These are phyloP conservation scores for Drosophila nr. perissopoda DNA, from an alignment of 2,888 invertebrate genomes.

Conservation along the genomic window DNA sequence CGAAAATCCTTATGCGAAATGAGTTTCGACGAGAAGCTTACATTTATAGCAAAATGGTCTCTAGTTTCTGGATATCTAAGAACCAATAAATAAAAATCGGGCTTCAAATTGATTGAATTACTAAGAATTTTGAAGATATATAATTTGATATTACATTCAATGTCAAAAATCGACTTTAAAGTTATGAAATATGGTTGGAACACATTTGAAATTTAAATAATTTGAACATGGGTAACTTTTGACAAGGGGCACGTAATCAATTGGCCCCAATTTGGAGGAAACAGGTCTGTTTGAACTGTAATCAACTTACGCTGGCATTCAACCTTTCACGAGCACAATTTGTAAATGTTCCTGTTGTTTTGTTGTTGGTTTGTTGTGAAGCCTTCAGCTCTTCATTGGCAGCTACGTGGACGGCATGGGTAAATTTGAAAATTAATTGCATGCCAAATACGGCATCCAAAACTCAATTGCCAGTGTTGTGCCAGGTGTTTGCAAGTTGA, in stretches of 20 bases:
- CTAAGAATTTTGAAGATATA: background rate
- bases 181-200: background rate
- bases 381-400: slow-evolving; percentile 23
- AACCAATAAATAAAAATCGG: background rate
- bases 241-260: background rate
- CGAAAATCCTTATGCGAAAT: background rate
- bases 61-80: background rate
- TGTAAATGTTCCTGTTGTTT: slow-evolving; percentile 1
- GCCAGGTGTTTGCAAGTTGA: slow-evolving; percentile 3
- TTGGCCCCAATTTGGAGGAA: background rate
- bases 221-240: slow-evolving; percentile 1
- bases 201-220: background rate
- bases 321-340: slow-evolving; percentile 8
- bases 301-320: slow-evolving; percentile 18
- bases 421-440: slow-evolving; percentile 38
- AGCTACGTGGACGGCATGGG: slow-evolving; percentile 39
- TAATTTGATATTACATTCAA: background rate
- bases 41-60: accelerated
- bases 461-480: background rate
- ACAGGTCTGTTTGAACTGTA: slow-evolving; percentile 5
- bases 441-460: slow-evolving; percentile 8
- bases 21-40: background rate
- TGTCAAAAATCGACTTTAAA: slow-evolving; percentile 2
- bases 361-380: background rate
- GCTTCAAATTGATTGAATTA: background rate